These are phyloP conservation scores for Dromococcyx pavoninus DNA, from an alignment of 2,797 vertebrate species.

Conservation along the genomic window DNA sequence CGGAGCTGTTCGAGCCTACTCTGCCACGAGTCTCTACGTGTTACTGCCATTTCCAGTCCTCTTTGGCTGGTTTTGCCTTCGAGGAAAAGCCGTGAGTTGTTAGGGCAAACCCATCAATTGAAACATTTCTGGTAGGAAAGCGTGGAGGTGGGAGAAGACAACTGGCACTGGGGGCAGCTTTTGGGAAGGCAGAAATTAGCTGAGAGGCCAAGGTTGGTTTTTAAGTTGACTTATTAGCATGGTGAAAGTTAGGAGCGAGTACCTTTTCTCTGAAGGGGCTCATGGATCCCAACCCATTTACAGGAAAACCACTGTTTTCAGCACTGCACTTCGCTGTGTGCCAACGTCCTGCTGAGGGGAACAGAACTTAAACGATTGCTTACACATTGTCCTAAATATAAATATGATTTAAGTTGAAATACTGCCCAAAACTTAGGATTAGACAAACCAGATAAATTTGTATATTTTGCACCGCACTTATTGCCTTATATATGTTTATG, in stretches of 20 bases:
- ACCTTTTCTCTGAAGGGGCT: not conserved
- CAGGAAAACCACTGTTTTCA: not conserved
- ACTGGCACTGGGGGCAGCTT: not conserved
- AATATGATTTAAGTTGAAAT: not conserved
- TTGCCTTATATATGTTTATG: not conserved
- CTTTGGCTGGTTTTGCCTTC: not conserved
- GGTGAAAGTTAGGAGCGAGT: not conserved
- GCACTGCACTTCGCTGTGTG: not conserved
- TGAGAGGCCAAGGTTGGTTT: not conserved
- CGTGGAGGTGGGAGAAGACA: not conserved
- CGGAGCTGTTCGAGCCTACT: slow-evolving; percentile 28
- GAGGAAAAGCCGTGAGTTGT: not conserved
- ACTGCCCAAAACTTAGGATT: not conserved
- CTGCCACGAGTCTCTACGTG: not conserved
- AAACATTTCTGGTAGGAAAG: not conserved
- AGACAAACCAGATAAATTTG: not conserved
- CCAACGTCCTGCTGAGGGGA: rapidly evolving
- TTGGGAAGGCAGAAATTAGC: not conserved
- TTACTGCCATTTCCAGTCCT: not conserved
- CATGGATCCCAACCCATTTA: not conserved
- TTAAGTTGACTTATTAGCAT: not conserved
- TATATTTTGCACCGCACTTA: not conserved
- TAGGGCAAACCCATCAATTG: not conserved
- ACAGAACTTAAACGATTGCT: not conserved
- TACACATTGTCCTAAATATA: not conserved